A percentile compares a stretch with the other conserved stretches of the same genome.
These are phyloP conservation scores for Musca vetustissima DNA, from an alignment of 1,140 invertebrate genomes.

Conservation along the genomic window DNA sequence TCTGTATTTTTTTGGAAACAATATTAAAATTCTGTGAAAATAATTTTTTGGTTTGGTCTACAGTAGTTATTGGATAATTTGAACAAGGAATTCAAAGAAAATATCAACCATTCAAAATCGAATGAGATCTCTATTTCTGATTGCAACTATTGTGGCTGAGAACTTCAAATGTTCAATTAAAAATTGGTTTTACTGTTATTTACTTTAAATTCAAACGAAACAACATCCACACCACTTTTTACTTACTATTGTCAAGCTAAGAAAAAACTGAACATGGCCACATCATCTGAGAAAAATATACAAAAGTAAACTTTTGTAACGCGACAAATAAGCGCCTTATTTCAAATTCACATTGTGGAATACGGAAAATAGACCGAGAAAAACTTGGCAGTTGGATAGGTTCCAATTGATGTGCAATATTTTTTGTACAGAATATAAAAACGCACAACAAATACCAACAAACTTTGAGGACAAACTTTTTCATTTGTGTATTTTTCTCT, in stretches of 20 bases:
- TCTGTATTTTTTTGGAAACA: neutral
- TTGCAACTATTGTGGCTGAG: neutral
- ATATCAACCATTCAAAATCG: no score
- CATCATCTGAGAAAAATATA: neutral
- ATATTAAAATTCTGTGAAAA: no score
- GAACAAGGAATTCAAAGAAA: no score
- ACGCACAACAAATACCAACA: neutral
- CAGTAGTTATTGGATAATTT: no score
- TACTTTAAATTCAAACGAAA: no score
- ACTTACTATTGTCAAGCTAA: neutral
- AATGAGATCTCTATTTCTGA: no score
- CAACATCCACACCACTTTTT: no score
- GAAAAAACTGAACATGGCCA: neutral
- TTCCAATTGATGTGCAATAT: slow-evolving; percentile 12
- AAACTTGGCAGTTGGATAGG: slow-evolving; percentile 9
- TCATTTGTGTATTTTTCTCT: no score
- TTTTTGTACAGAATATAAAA: no score
- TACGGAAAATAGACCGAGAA: neutral
- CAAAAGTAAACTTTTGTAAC: neutral
- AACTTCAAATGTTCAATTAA: neutral
- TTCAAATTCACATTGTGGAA: slow-evolving; percentile 9
- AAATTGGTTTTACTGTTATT: no score
- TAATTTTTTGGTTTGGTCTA: no score
- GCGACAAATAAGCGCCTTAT: slow-evolving; percentile 22
- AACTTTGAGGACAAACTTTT: neutral